Conservation (phyloP, 1,140 invertebrate genomes). For the Whitmania pigra region DNA sequence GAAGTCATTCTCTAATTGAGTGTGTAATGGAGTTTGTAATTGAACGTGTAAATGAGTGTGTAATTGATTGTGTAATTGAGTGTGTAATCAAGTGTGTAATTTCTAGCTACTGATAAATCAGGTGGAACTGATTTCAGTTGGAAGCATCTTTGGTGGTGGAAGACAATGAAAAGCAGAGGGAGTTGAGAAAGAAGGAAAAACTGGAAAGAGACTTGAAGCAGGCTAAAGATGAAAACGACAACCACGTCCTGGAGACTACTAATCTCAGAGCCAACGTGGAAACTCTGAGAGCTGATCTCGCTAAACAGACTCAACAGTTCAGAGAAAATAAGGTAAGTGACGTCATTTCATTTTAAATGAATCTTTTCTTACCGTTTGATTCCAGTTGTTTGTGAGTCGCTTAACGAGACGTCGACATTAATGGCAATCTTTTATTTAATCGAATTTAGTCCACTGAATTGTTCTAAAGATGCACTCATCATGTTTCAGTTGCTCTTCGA, state of each 20-base stretch:
- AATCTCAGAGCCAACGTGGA: constrained; percentile 34
- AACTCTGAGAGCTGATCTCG: constrained; percentile 35
- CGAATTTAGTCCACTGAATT: neutral
- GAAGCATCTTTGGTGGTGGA: constrained; percentile 37
- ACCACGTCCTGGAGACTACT: constrained; percentile 37
- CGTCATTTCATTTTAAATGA: too few species aligned
- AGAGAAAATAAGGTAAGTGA: constrained; percentile 40
- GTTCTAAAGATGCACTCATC: too few species aligned
- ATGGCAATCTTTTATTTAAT: neutral
- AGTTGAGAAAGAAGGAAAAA: constrained; percentile 41
- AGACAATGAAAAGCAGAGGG: constrained; percentile 41
- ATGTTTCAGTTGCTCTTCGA: constrained; percentile 36
- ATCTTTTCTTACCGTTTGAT: neutral
- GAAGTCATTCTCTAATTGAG: neutral
- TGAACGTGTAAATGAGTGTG: too few species aligned
- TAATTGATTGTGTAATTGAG: too few species aligned
- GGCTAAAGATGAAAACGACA: constrained; percentile 38
- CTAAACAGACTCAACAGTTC: constrained; percentile 37
- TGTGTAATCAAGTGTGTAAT: neutral
- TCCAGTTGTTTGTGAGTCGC: neutral
- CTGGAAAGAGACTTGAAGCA: constrained; percentile 42
- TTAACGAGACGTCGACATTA: neutral
- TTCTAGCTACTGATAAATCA: too few species aligned
- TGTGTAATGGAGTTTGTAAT: too few species aligned
- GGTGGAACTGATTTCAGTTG: constrained; percentile 10